phyloP scores from a whole-genome alignment of 2,113 vertebrate species.

The Nannobrachium achirus region DNA sequence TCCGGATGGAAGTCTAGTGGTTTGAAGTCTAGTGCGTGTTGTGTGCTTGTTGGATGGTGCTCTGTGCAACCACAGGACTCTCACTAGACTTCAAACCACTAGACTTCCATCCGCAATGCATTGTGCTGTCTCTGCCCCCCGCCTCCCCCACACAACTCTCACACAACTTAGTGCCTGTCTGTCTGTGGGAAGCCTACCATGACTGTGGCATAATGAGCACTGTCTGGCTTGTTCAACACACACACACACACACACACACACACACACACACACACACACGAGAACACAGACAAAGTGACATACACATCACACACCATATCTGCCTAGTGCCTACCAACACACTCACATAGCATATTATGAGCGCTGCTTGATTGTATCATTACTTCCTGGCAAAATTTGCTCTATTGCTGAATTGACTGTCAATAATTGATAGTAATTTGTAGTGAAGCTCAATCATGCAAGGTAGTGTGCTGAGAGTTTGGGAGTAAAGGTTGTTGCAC shows the following conservation, averaged over 20 bases:
- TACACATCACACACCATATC: background rate
- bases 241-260: slow-evolving; percentile 9
- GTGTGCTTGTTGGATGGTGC: too few species aligned
- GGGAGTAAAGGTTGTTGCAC: too few species aligned
- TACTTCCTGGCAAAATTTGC: background rate
- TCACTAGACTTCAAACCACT: too few species aligned
- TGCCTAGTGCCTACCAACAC: background rate
- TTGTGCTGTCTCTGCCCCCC: too few species aligned
- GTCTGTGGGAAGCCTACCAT: too few species aligned
- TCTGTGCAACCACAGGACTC: too few species aligned
- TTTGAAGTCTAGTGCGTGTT: too few species aligned
- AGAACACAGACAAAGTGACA: background rate
- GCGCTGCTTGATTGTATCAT: background rate
- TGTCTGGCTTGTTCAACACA: background rate
- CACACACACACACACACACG: background rate
- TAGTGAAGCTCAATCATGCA: background rate
- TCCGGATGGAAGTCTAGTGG: too few species aligned
- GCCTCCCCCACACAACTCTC: too few species aligned
- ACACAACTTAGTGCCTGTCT: too few species aligned
- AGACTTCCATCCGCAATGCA: too few species aligned
- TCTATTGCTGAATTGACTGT: background rate
- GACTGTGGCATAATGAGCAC: too few species aligned
- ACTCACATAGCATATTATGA: slow-evolving; percentile 8
- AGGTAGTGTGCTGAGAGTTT: background rate
- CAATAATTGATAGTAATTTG: background rate